Evolutionary conservation across 1,140 invertebrate genomes (phyloP).

Genomic region (Choristoneura fumiferana): DNA sequence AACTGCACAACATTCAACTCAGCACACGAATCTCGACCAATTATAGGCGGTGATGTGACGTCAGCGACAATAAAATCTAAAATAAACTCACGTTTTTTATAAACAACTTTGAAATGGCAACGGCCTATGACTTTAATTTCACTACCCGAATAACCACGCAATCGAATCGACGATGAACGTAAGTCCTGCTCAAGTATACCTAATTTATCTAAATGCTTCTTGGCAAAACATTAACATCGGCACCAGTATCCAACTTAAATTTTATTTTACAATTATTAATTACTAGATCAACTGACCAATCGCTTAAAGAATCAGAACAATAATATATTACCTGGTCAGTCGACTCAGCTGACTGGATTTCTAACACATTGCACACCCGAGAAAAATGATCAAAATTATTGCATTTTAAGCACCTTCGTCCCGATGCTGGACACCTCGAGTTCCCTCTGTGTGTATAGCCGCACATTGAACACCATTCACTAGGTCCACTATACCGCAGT

Average conservation of each 20-base stretch:
- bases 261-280: constrained; percentile 2
- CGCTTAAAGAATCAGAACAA: neutral
- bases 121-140: constrained; percentile 7
- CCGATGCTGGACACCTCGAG: constrained; percentile 11
- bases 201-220: neutral
- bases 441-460: neutral
- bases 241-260: too few relatives aligned
- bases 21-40: constrained; percentile 12
- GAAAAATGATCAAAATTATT: constrained; percentile 4
- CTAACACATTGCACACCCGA: constrained; percentile 7
- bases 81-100: constrained; percentile 5
- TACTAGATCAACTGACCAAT: constrained; percentile 11
- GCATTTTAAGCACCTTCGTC: constrained; percentile 9
- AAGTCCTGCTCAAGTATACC: neutral
- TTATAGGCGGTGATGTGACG: constrained; percentile 6
- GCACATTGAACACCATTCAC: neutral
- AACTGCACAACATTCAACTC: constrained; percentile 12
- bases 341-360: neutral
- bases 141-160: constrained; percentile 5
- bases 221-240: constrained; percentile 20
- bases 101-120: constrained; percentile 11
- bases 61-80: constrained; percentile 17
- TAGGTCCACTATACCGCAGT: too few relatives aligned
- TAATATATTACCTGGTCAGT: constrained; percentile 15
- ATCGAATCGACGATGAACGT: neutral